Conservation (phyloP, 2,888 invertebrate species). For the Cataglyphis livida region DNA sequence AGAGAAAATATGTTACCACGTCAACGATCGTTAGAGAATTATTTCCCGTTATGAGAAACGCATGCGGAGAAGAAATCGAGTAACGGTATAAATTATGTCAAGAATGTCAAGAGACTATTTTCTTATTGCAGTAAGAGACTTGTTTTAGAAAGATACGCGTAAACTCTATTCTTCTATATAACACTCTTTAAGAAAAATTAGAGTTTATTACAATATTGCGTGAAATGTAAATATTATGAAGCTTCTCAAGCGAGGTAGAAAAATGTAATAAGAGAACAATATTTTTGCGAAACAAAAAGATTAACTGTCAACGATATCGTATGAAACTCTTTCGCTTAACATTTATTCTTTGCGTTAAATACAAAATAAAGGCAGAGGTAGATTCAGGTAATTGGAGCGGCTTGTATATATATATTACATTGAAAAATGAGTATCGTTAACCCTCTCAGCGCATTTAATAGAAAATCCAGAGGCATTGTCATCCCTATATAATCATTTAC, state of each 20-base stretch:
- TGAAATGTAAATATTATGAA: neutral
- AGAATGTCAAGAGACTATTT: neutral
- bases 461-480: slow-evolving; percentile 33
- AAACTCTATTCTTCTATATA: neutral
- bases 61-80: slow-evolving; percentile 22
- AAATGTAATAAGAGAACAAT: neutral
- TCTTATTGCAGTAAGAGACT: neutral
- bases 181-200: neutral
- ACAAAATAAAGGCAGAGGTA: slow-evolving; percentile 21
- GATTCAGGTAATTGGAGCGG: slow-evolving; percentile 27
- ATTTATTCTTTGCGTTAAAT: neutral
- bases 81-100: slow-evolving; percentile 31
- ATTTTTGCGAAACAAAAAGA: neutral
- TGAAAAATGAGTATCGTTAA: slow-evolving; percentile 41
- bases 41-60: slow-evolving; percentile 31
- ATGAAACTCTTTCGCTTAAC: slow-evolving; percentile 6
- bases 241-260: neutral
- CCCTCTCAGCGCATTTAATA: slow-evolving; percentile 9
- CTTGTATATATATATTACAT: slow-evolving; percentile 27
- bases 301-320: neutral
- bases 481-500: slow-evolving; percentile 22
- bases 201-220: neutral
- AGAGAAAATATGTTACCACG: slow-evolving; percentile 25
- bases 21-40: slow-evolving; percentile 30
- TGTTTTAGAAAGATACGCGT: neutral